Evolutionary conservation across 2,113 vertebrate genomes (phyloP).

Genomic region (Carollia perspicillata): DNA sequence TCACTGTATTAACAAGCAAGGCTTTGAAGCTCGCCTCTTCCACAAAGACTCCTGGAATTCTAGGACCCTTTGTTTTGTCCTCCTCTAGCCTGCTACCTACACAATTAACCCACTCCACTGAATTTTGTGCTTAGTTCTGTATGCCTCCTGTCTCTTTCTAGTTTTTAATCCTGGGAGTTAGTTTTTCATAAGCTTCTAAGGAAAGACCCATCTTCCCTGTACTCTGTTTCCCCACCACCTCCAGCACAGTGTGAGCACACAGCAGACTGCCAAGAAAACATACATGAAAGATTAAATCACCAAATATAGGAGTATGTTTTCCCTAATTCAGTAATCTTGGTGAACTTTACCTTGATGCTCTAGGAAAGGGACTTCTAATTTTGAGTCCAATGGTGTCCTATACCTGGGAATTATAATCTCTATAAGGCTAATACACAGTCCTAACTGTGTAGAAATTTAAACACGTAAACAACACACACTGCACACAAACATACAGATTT

Average conservation of each 20-base stretch:
- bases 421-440: background rate
- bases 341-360: background rate
- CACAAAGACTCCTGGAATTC: background rate
- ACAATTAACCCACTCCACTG: background rate
- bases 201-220: background rate
- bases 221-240: background rate
- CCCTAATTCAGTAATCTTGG: background rate
- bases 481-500: background rate
- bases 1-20: background rate
- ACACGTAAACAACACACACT: background rate
- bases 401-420: background rate
- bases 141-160: background rate
- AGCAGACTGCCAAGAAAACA: background rate
- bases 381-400: background rate
- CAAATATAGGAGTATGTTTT: background rate
- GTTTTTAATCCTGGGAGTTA: background rate
- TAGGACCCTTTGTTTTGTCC: background rate
- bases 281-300: background rate
- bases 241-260: background rate
- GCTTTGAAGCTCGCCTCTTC: background rate
- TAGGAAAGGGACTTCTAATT: background rate
- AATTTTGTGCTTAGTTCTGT: background rate
- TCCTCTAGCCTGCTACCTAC: background rate
- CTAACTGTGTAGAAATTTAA: background rate
- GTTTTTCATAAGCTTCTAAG: background rate